phyloP scores from a whole-genome alignment of 92 coral and sea anemone genomes.

The Montipora capitata region DNA sequence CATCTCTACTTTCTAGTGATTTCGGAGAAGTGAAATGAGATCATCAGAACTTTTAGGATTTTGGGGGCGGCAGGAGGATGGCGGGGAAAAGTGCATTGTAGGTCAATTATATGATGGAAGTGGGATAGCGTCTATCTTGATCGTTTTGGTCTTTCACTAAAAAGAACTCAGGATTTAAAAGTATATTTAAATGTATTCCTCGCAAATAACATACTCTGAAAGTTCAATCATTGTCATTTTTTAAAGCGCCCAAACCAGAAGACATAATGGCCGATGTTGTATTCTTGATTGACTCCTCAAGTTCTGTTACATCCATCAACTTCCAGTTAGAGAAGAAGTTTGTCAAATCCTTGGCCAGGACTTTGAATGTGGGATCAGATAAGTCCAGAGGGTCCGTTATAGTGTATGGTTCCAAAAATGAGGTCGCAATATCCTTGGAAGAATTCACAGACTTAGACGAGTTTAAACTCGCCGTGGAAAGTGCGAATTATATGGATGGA shows the following conservation, averaged over 20 bases:
- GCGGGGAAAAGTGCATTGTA: no score
- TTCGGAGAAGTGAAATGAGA: no score
- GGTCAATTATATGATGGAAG: no score
- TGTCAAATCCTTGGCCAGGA: constrained; percentile 66
- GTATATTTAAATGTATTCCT: no score
- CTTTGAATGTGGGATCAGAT: constrained; percentile 67
- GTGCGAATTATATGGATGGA: constrained; percentile 69
- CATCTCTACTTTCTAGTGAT: no score
- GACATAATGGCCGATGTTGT: constrained; percentile 75
- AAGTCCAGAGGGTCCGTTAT: constrained; percentile 74
- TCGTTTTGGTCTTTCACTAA: no score
- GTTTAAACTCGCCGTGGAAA: constrained; percentile 66
- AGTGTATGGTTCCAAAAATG: constrained; percentile 70
- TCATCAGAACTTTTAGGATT: no score
- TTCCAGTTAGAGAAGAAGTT: constrained; percentile 70
- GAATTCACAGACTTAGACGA: constrained; percentile 51
- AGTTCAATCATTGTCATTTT: not conserved
- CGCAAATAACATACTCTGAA: not conserved
- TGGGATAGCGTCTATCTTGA: no score
- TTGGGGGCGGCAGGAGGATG: no score
- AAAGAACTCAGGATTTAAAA: no score
- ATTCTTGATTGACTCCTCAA: constrained; percentile 77
- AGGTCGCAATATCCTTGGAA: constrained; percentile 44
- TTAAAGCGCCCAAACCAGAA: constrained; percentile 71
- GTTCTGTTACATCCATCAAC: constrained; percentile 33